Evolutionary conservation across 2,888 invertebrate genomes (phyloP).

Genomic region (Drosophila subquinaria): DNA sequence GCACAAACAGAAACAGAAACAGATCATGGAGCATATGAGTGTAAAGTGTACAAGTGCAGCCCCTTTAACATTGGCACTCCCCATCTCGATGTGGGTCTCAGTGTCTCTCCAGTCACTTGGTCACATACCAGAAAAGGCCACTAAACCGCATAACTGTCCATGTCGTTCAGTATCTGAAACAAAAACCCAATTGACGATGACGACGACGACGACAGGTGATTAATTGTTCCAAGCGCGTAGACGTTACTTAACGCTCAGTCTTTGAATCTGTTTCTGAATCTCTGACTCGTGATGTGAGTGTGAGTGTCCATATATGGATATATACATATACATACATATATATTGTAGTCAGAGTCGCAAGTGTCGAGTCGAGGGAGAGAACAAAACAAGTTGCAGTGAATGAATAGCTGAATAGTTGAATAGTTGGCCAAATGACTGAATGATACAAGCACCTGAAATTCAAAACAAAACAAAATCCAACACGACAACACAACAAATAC

Average conservation of each 20-base stretch:
- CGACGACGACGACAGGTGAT: slow-evolving; percentile 76
- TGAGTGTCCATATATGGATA: slow-evolving; percentile 49
- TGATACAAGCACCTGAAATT: slow-evolving; percentile 81
- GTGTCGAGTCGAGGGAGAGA: slow-evolving; percentile 64
- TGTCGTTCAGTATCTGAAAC: slow-evolving; percentile 50
- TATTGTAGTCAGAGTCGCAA: slow-evolving; percentile 50
- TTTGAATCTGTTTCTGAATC: slow-evolving; percentile 29
- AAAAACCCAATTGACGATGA: slow-evolving; percentile 62
- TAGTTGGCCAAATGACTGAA: slow-evolving; percentile 76
- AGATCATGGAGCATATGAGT: slow-evolving; percentile 51
- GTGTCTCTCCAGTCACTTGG: slow-evolving; percentile 23
- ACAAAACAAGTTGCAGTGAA: slow-evolving; percentile 78
- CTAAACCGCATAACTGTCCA: slow-evolving; percentile 75
- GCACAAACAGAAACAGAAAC: slow-evolving; percentile 14
- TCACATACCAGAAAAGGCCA: slow-evolving; percentile 74
- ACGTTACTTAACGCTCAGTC: slow-evolving; percentile 78
- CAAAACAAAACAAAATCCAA: slow-evolving; percentile 75
- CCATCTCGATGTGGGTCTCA: slow-evolving; percentile 6
- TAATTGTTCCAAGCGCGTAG: slow-evolving; percentile 77
- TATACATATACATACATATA: slow-evolving; percentile 19
- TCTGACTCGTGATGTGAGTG: slow-evolving; percentile 60
- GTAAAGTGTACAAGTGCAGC: slow-evolving; percentile 49
- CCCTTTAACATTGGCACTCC: slow-evolving; percentile 39
- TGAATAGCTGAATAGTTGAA: slow-evolving; percentile 74
- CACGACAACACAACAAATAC: slow-evolving; percentile 38